Conservation (phyloP, 2,888 invertebrate genomes). For the Alentia gelatinosa region DNA sequence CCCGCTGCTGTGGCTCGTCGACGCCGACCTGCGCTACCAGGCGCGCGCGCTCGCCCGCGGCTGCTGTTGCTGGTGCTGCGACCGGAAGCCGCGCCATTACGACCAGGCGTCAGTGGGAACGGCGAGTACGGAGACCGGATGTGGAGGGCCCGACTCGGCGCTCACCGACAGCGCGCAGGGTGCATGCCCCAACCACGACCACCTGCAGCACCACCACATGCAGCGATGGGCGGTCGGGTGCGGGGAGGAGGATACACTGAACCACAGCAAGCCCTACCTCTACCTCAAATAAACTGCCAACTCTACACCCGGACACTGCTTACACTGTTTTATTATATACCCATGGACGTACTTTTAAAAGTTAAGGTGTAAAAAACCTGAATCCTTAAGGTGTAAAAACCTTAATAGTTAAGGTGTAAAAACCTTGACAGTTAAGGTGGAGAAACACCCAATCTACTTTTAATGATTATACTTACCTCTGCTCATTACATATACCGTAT, state of each 20-base stretch:
- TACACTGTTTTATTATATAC: background rate
- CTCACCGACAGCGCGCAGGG: background rate
- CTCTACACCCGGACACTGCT: background rate
- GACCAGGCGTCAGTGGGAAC: slow-evolving; percentile 19
- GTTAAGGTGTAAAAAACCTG: too few species aligned
- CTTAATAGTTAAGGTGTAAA: too few species aligned
- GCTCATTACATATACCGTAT: too few species aligned
- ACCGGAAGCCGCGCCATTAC: slow-evolving; percentile 45
- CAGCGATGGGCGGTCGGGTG: background rate
- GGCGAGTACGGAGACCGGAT: slow-evolving; percentile 29
- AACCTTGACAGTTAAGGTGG: too few species aligned
- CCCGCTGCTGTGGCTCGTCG: slow-evolving; percentile 51
- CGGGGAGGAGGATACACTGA: background rate
- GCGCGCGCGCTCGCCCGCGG: background rate
- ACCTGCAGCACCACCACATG: background rate
- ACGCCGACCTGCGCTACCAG: slow-evolving; percentile 35
- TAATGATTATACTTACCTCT: too few species aligned
- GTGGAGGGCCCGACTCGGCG: slow-evolving; percentile 30
- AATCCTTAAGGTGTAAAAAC: too few species aligned
- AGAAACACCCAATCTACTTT: too few species aligned
- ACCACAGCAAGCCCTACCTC: background rate
- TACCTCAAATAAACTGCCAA: slow-evolving; percentile 34
- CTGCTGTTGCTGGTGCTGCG: slow-evolving; percentile 35
- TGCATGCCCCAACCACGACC: slow-evolving; percentile 37
- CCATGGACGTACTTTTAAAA: too few species aligned